Evolutionary conservation across 2,888 invertebrate genomes (phyloP), one percentile per base, ranked within the genome.

Genomic region (Pseudoips prasinana): DNA sequence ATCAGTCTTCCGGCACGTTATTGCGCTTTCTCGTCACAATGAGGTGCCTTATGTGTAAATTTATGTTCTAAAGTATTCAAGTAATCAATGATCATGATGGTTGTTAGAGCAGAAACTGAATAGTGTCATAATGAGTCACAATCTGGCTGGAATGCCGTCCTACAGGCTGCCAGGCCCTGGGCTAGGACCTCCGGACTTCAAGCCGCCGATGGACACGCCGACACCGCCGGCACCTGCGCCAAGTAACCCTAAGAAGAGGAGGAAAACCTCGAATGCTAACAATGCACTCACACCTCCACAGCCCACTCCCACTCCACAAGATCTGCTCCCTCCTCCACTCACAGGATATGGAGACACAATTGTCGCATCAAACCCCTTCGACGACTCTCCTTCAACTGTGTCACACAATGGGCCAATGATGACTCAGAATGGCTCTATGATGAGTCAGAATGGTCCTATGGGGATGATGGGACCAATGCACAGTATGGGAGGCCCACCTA

Each of bases 281-380:
- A 90, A 91, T 68, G 86, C 90, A 38, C 80, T 90, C 42, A 90
- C 92, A 65, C 92, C 59, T 14, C 59, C 93, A 53, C 92, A 93
- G 58, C 93, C 93, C 36, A 92, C 91, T 52, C 93, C 92, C 38
- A 94, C 93, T 39, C 92, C 92, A 65, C 94, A 93, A 62, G 94
- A 95, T 78, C 93, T 96, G 67, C 84, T 96, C 46, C 91, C 96
- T 58, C 96, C 96, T 25, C 96, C 96, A 11, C 92, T 96, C 64
- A 94, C 95, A 25, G 96, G 96, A 53, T 97, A 95, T 81, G 97
- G 97, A 20, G 97, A 97, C 72, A 97, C 97, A 39, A 96, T 98
- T 69, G 94, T 97, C 43, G 97, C 97, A 37, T 96, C 96, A 46
- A 98, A 98, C 84, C 97, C 97, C 22, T 98, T 98, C 77, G 97